Evolutionary conservation across 2,888 invertebrate genomes (phyloP).

Genomic region (Mimas tiliae): DNA sequence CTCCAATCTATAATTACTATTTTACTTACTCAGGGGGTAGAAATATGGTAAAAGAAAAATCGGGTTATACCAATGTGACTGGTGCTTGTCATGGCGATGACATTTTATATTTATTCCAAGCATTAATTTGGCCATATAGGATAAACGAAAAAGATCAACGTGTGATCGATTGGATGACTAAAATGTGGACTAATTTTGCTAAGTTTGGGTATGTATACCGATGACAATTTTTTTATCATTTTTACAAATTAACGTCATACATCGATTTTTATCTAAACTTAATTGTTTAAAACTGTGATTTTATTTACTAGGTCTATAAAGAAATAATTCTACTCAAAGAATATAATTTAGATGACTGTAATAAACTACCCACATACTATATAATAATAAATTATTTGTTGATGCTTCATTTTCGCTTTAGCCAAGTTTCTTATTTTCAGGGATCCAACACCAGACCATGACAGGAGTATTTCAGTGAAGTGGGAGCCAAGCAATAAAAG

Average conservation of each 20-base stretch:
- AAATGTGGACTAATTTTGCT: constrained; percentile 75
- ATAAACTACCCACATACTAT: too few species aligned
- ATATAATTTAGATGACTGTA: too few species aligned
- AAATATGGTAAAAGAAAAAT: constrained; percentile 59
- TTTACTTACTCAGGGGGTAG: constrained; percentile 69
- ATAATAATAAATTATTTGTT: too few species aligned
- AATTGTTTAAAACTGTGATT: too few species aligned
- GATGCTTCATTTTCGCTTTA: too few species aligned
- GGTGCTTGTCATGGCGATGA: constrained; percentile 75
- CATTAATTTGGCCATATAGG: constrained; percentile 56
- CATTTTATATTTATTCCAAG: constrained; percentile 67
- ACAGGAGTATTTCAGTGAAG: constrained; percentile 44
- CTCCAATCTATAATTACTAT: constrained; percentile 65
- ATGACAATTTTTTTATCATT: not conserved
- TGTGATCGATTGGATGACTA: constrained; percentile 64
- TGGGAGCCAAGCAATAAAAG: constrained; percentile 55
- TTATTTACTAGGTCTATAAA: too few species aligned
- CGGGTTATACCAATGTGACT: constrained; percentile 49
- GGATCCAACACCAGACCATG: constrained; percentile 54
- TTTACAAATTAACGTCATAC: not conserved
- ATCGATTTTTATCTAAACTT: too few species aligned
- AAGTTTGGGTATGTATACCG: constrained; percentile 64
- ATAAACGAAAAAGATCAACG: constrained; percentile 53
- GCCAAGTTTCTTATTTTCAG: constrained; percentile 45
- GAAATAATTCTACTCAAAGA: too few species aligned